Conservation (phyloP, 2,888 invertebrate genomes). For the Bugulina stolonifera region DNA sequence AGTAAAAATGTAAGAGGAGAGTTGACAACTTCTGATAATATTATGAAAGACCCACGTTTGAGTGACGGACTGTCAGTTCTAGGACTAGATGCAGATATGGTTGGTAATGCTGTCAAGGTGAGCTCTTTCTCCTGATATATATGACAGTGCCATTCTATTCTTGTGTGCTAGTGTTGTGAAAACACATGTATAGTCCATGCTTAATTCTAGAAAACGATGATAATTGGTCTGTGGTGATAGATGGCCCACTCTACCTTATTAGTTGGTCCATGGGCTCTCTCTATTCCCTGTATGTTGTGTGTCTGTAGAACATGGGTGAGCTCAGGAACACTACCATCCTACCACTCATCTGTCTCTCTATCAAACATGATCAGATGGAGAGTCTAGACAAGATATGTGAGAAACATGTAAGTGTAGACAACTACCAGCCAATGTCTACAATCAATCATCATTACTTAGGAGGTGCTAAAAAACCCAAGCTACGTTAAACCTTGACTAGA, state of each 20-base stretch:
- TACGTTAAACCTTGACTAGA: too few species aligned
- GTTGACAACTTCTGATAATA: conserved; percentile 5
- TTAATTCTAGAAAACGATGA: background rate
- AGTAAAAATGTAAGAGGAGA: conserved; percentile 11
- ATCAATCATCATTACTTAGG: too few species aligned
- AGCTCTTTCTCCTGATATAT: too few species aligned
- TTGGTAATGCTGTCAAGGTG: conserved; percentile 11
- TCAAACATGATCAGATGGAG: conserved; percentile 56
- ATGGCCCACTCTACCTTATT: too few species aligned
- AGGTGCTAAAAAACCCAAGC: too few species aligned
- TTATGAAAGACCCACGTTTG: background rate
- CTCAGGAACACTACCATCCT: conserved; percentile 61
- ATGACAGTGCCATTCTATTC: too few species aligned
- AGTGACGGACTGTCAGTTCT: conserved; percentile 3
- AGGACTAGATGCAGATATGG: background rate
- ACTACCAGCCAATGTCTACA: too few species aligned
- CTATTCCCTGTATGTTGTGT: too few species aligned
- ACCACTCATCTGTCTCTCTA: conserved; percentile 65
- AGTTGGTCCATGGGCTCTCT: too few species aligned
- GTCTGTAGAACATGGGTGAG: conserved; percentile 36
- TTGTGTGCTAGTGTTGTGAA: too few species aligned
- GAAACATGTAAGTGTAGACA: conserved; percentile 23
- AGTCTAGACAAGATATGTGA: conserved; percentile 55
- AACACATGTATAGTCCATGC: background rate
- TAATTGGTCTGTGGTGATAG: background rate